Evolutionary conservation across 1,140 invertebrate genomes (phyloP).

Genomic region (Lutraria rhynchaena): DNA sequence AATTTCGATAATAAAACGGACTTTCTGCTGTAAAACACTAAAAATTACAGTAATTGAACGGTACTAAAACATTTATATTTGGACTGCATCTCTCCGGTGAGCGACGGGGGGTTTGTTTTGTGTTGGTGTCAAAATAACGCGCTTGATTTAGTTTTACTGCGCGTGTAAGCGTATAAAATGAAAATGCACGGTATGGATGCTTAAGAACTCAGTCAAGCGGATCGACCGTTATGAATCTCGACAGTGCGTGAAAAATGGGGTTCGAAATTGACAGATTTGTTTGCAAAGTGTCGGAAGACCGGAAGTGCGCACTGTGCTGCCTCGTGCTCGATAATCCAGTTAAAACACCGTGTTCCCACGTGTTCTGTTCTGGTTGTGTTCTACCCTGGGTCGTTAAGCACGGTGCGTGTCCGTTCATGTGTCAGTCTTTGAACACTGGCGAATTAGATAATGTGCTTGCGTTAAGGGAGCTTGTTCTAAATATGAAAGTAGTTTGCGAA

Average conservation of each 20-base stretch:
- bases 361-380: slow-evolving; percentile 73
- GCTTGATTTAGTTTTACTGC: slow-evolving; percentile 13
- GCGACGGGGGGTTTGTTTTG: not conserved
- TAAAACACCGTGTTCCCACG: slow-evolving; percentile 66
- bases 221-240: slow-evolving; percentile 12
- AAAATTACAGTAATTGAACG: too few relatives aligned
- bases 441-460: slow-evolving; percentile 69
- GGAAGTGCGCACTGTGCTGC: slow-evolving; percentile 67
- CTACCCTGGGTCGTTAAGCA: slow-evolving; percentile 70
- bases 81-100: too few relatives aligned
- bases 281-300: slow-evolving; percentile 66
- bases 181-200: slow-evolving; percentile 3
- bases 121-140: not conserved
- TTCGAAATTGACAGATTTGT: slow-evolving; percentile 72
- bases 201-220: slow-evolving; percentile 1
- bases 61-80: too few relatives aligned
- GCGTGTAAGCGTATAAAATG: slow-evolving; percentile 5
- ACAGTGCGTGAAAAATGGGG: slow-evolving; percentile 64
- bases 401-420: slow-evolving; percentile 66
- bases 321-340: slow-evolving; percentile 72
- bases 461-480: slow-evolving; percentile 64
- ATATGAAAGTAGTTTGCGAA: slow-evolving; percentile 70
- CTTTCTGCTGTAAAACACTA: too few relatives aligned
- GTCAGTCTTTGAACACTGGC: slow-evolving; percentile 58
- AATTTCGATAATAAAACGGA: too few relatives aligned